phyloP scores from a whole-genome alignment of 2,797 vertebrate genomes.

The Betta splendens region DNA sequence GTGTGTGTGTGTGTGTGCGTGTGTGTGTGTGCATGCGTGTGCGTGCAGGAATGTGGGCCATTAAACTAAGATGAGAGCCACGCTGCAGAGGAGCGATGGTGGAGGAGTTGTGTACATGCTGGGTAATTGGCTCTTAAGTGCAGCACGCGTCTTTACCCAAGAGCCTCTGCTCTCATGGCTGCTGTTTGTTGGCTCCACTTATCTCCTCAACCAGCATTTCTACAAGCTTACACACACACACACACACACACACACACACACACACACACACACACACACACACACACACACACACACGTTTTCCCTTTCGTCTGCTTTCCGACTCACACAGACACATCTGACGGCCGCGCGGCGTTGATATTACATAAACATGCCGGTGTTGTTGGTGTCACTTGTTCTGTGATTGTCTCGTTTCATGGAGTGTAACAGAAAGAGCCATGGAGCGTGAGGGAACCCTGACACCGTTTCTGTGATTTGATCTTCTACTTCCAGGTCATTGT shows the following conservation, averaged over 20 bases:
- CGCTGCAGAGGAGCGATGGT: constrained; percentile 65
- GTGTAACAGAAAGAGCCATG: too few species aligned
- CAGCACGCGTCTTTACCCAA: constrained; percentile 73
- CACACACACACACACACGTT: constrained; percentile 57
- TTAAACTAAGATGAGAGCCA: constrained; percentile 77
- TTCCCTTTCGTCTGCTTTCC: constrained; percentile 15
- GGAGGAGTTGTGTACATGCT: constrained; percentile 71
- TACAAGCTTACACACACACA: constrained; percentile 67
- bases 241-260: constrained; percentile 63
- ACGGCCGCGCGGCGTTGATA: too few species aligned
- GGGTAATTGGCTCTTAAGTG: constrained; percentile 83
- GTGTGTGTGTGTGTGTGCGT: constrained; percentile 12
- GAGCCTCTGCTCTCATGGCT: constrained; percentile 73
- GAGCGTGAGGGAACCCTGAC: too few species aligned
- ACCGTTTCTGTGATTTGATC: too few species aligned
- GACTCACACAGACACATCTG: too few species aligned
- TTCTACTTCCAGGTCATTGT: too few species aligned
- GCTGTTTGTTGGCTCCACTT: constrained; percentile 69
- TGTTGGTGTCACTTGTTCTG: not conserved
- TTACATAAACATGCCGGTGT: too few species aligned
- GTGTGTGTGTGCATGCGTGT: constrained; percentile 23
- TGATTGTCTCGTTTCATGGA: too few species aligned
- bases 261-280: constrained; percentile 63
- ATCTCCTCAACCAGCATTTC: constrained; percentile 69
- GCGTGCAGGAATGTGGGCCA: constrained; percentile 54